These are phyloP conservation scores for Chalcis sispes DNA, from an alignment of 2,888 invertebrate genomes.

Conservation along the genomic window DNA sequence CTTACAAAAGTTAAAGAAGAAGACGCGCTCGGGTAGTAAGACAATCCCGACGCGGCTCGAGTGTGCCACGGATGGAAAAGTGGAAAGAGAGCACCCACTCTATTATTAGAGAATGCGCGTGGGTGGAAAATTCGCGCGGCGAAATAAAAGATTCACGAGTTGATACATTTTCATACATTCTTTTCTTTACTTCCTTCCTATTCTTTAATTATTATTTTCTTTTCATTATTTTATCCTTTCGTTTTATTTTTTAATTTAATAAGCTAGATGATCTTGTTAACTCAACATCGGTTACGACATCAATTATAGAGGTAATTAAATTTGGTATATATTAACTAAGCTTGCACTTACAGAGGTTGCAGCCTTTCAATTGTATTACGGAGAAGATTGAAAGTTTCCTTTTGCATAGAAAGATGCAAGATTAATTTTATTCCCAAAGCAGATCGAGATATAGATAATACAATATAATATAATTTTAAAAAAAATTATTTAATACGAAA, in stretches of 20 bases:
- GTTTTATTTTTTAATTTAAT: background rate
- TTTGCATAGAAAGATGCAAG: too few relatives aligned
- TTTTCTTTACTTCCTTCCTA: background rate
- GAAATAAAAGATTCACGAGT: conserved; percentile 40
- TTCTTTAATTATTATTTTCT: conserved; percentile 1
- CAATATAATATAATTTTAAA: too few relatives aligned
- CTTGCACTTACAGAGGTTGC: too few relatives aligned
- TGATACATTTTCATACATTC: background rate
- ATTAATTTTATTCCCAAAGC: too few relatives aligned
- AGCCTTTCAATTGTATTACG: too few relatives aligned
- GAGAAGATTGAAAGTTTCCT: too few relatives aligned
- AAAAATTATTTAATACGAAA: too few relatives aligned
- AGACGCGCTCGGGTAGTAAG: conserved; percentile 11
- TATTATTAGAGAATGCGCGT: conserved; percentile 54
- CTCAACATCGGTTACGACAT: too few relatives aligned
- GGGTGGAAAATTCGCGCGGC: conserved; percentile 43
- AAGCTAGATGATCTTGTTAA: too few relatives aligned
- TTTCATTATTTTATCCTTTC: conserved; percentile 6
- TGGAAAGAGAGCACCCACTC: conserved; percentile 53
- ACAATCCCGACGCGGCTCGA: conserved; percentile 21
- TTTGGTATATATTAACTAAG: too few relatives aligned
- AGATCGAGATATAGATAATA: too few relatives aligned
- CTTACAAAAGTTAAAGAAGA: conserved; percentile 12
- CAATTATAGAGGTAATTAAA: too few relatives aligned
- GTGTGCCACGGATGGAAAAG: conserved; percentile 21